Conservation (phyloP, 2,888 invertebrate species). For the Drosophila suboccidentalis region DNA sequence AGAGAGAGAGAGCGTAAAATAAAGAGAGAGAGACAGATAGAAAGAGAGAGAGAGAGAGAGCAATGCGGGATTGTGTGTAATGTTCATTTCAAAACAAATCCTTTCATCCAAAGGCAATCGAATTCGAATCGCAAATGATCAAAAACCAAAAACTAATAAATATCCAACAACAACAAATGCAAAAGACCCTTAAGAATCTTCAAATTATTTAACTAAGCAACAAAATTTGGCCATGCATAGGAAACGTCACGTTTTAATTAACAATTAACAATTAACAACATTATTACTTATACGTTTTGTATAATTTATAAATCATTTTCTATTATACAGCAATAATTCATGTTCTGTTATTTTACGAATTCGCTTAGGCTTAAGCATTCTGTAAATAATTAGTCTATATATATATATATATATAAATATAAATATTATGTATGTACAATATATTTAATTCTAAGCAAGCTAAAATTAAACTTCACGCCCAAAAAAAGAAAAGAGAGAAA, state of each 20-base stretch:
- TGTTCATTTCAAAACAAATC: conserved; percentile 62
- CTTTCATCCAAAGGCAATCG: conserved; percentile 72
- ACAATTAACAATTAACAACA: background rate
- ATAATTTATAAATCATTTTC: conserved; percentile 44
- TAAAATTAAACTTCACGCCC: conserved; percentile 49
- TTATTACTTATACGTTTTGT: conserved; percentile 27
- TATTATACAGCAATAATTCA: conserved; percentile 15
- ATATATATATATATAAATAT: conserved; percentile 51
- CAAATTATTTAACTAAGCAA: conserved; percentile 67
- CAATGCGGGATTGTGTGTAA: conserved; percentile 69
- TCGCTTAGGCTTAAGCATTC: conserved; percentile 69
- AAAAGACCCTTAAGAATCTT: conserved; percentile 70
- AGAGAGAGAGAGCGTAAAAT: background rate
- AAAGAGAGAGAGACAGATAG: conserved; percentile 1
- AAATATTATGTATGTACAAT: conserved; percentile 44
- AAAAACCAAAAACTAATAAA: conserved; percentile 73
- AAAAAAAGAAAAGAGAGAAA: conserved; percentile 23
- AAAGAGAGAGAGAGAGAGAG: conserved; percentile 17
- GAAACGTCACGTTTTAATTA: conserved; percentile 60
- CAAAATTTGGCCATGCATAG: conserved; percentile 72
- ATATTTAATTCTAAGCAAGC: conserved; percentile 36
- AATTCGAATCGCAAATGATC: conserved; percentile 81
- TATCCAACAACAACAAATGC: conserved; percentile 52
- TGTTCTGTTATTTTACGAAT: conserved; percentile 73
- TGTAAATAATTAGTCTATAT: conserved; percentile 64